Conservation (phyloP, 2,113 vertebrate genomes). For the Sinocyclocheilus anshuiensis region DNA sequence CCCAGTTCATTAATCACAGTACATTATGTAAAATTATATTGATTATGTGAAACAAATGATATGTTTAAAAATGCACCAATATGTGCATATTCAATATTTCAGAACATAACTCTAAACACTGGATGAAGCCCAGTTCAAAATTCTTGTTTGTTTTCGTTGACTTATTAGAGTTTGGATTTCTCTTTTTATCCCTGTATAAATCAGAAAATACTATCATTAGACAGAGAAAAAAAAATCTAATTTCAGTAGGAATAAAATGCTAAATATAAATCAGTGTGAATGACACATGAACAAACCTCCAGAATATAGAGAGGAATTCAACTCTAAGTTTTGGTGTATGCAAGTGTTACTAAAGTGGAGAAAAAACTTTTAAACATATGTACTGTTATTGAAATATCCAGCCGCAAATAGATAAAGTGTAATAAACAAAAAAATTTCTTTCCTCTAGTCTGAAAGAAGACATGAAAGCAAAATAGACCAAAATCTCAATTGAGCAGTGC, state of each 20-base stretch:
- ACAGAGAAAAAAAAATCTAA: neutral
- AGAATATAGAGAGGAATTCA: too few species aligned
- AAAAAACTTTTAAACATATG: too few species aligned
- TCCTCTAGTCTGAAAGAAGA: too few species aligned
- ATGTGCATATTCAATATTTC: rapidly evolving
- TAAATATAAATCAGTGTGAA: neutral
- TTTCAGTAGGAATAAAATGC: neutral
- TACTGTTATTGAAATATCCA: too few species aligned
- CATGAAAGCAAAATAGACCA: too few species aligned
- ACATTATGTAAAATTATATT: neutral
- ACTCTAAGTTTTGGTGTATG: too few species aligned
- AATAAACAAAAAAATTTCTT: too few species aligned
- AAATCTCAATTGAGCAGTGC: too few species aligned
- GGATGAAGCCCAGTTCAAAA: neutral
- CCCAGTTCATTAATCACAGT: neutral
- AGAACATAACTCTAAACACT: neutral
- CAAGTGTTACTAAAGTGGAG: constrained; percentile 48
- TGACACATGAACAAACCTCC: too few species aligned
- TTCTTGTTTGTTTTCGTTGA: neutral
- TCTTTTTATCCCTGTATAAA: neutral
- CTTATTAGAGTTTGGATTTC: neutral
- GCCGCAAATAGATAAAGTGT: neutral
- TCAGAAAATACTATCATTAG: neutral
- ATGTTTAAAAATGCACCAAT: neutral
- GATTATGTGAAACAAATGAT: too few species aligned